A percentile compares a stretch with the other conserved stretches of the same genome.
Evolutionary conservation across 2,113 vertebrate species (phyloP).

Genomic region (Martes martes): DNA sequence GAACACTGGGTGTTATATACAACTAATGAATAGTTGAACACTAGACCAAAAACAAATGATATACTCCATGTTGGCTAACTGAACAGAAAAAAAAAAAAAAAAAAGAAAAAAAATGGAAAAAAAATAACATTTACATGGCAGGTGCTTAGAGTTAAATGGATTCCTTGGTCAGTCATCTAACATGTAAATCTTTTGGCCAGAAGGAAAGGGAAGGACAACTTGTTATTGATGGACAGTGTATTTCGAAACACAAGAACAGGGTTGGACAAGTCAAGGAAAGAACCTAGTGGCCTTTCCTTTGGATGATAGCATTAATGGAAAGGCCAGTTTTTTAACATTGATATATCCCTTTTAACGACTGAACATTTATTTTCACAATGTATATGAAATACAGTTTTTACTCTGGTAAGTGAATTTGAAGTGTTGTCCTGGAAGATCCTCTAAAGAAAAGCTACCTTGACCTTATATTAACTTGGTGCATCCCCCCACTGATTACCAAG

Average conservation of each 20-base stretch:
- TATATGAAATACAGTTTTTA: neutral
- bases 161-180: neutral
- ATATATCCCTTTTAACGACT: neutral
- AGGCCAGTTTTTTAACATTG: neutral
- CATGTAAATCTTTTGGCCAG: neutral
- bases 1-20: neutral
- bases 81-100: neutral
- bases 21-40: neutral
- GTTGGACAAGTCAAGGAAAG: neutral
- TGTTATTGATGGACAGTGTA: neutral
- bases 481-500: conserved; percentile 20
- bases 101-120: too few relatives aligned
- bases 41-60: neutral
- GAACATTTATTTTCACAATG: conserved; percentile 27
- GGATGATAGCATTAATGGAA: neutral
- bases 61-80: neutral
- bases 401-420: conserved; percentile 36
- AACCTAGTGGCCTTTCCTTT: neutral
- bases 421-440: conserved; percentile 9
- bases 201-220: neutral
- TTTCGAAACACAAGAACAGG: neutral
- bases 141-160: neutral
- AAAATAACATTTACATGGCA: neutral
- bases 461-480: neutral
- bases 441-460: neutral